Base-by-base conservation (phyloP, 2,888 invertebrate species). In the Cerceris rybyensis region DNA sequence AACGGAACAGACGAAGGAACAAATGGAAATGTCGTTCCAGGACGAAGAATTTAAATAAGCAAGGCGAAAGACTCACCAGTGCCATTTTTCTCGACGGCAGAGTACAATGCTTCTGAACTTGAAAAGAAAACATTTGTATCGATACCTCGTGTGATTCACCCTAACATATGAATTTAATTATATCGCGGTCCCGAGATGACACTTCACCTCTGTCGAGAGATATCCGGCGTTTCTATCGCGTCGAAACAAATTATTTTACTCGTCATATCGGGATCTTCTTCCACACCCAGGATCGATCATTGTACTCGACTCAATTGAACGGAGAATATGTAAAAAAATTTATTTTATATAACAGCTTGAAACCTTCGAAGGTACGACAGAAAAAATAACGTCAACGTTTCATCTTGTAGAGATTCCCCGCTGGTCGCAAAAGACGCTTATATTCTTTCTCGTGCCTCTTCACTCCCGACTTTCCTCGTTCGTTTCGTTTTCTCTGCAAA, bases 371-470 rank as follows among this genome's bases (percentile, higher is more conserved):
- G 42, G 54, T 61, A 55, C 58, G 49, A 61, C 11, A 70, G 17
- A 57, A 59, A 68, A 64, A 41, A 57, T 71, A 79, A 82, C 70
- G 73, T 87, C 75, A 86, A 65, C 78, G 81, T 83, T 93, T 93
- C 71, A 92, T 88, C 80, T 93, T 92, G 55, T 93, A 92, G 73
- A 93, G 92, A 59, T 89, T 91, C 60, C 88, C 85, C 13, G 94
- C 94, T 17, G 95, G 94, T 83, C 95, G 91, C 39, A 95, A 94
- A 50, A 96, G 91, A 86, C 94, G 94, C 89, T 94, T 96, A 43
- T 96, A 93, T 88, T 96, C 96, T 88, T 95, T 94, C 74, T 94
- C 94, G 88, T 96, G 96, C 86, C 94, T 95, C 80, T 94, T 94
- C 86, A 94, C 92, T 89, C 94, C 55, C 68, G 42, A 70, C 52